Evolutionary conservation across 1,140 invertebrate genomes (phyloP), one percentile per base, ranked within the genome.

Genomic region (Drosophila oshimai): DNA sequence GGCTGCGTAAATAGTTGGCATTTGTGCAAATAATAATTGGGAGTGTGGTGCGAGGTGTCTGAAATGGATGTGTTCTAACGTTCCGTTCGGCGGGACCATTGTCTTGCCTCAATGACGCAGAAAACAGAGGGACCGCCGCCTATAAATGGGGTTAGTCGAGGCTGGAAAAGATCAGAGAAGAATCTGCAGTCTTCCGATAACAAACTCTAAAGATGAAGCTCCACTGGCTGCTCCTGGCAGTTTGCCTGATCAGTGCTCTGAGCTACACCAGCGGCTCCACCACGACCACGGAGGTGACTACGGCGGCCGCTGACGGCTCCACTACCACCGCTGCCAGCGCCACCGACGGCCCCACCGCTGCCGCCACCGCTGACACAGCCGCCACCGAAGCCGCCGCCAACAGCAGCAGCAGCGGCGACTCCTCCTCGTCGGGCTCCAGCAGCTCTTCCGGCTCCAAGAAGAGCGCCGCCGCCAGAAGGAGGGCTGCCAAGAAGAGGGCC

Each of bases 41-140:
- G n/a, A n/a, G n/a, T n/a, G n/a, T n/a, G n/a, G 6, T 20, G 6
- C 10, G 0, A 6, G 3, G n/a, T 53, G 22, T n/a, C 36, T n/a
- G 26, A 44, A 12, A 9, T 37, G 33, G 1, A 7, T 36, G 17
- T 24, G 6, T 41, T 36, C 22, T 26, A 28, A 9, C 44, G 37
- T 22, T 26, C 34, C 34, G 44, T n/a, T 7, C n/a, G 24, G 15
- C 12, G 17, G n/a, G 29, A 2, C 26, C 26, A 15, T 47, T 39
- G 28, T 64, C 31, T 15, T 5, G 34, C 28, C 20, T 17, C 57
- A 64, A 39, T 65, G 58, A 65, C 62, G 62, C 60, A 65, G 26
- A 20, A 65, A 58, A 60, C 60, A 65, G 26, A 20, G 15, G 20
- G 12, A 1, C 4, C n/a, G 49, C 42, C n/a, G 22, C 12, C 17